Evolutionary conservation across 2,113 vertebrate species (phyloP), one percentile per base, ranked within the genome.

Genomic region (Festucalex cinctus): DNA sequence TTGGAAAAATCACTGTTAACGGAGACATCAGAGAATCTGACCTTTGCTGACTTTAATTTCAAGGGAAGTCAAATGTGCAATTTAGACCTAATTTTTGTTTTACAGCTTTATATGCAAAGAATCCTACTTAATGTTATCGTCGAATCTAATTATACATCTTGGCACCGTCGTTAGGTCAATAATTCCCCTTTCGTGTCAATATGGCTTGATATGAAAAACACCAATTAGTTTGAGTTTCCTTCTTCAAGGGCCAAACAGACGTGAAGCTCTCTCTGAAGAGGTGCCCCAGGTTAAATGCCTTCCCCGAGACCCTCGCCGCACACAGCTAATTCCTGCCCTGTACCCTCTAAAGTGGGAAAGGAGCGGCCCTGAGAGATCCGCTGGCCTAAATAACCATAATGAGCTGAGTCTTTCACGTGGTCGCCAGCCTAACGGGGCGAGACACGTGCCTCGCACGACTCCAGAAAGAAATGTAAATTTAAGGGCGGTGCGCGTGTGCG

Each of bases 361-460:
- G n/a, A 37, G 74, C 39, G 63, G 73, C 73, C 79, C 48, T 14
- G 51, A 64, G 81, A 58, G 69, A 70, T 39, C 54, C 28, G 0
- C 57, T 90, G 85, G 73, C 89, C 88, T 83, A 86, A 78, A 89
- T 90, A 84, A 69, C 62, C 72, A 57, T 86, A 91, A 91, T 83
- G 86, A 87, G 88, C 71, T 51, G 43, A 48, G 76, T 36, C 35
- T 41, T 32, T 72, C 61, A 56, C 44, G 2, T 75, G 65, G 63
- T 73, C 66, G 22, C 54, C 74, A 68, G 58, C 58, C 75, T 83
- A 88, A 86, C 72, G 1, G 16, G 58, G 79, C n/a, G 4, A 74
- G 84, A 86, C 81, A 67, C 68, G 76, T 63, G 75, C 4, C 76
- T 61, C 48, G 66, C 68, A 66, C 72, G 74, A 75, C 78, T 70